These are phyloP conservation scores for Macroteleia sp. DNA, from an alignment of 2,888 invertebrate genomes.

Conservation along the genomic window DNA sequence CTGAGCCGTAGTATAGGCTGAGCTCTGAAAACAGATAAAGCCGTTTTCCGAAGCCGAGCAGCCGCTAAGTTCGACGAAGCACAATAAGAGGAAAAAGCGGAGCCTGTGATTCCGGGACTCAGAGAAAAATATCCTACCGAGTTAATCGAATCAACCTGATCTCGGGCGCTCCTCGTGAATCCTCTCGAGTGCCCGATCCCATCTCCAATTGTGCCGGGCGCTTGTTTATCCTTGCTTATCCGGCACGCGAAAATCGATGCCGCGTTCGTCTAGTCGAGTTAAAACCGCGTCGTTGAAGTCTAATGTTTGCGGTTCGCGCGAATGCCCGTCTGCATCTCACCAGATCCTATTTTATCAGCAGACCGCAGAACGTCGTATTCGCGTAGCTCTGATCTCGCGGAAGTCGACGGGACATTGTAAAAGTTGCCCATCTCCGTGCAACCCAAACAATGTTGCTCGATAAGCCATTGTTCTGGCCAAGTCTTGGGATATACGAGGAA, in stretches of 20 bases:
- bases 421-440: slow-evolving; percentile 17
- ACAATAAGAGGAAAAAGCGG: slow-evolving; percentile 1
- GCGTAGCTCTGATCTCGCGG: slow-evolving; percentile 48
- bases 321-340: slow-evolving; percentile 73
- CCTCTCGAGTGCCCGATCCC: slow-evolving; percentile 6
- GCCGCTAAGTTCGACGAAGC: no score
- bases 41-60: not conserved
- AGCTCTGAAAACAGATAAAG: slow-evolving; percentile 21
- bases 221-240: slow-evolving; percentile 28
- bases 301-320: no score
- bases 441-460: slow-evolving; percentile 80
- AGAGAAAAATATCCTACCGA: slow-evolving; percentile 14
- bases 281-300: slow-evolving; percentile 26
- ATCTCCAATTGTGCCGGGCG: slow-evolving; percentile 27
- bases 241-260: slow-evolving; percentile 10
- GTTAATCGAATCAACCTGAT: slow-evolving; percentile 27
- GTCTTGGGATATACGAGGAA: slow-evolving; percentile 70
- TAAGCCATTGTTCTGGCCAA: slow-evolving; percentile 81
- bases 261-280: slow-evolving; percentile 1
- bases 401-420: slow-evolving; percentile 71
- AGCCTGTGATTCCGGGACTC: slow-evolving; percentile 15
- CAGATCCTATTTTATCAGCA: slow-evolving; percentile 80
- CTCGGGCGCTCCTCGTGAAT: slow-evolving; percentile 14
- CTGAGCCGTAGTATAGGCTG: not conserved
- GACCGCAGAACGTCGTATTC: slow-evolving; percentile 67